Evolutionary conservation across 2,113 vertebrate genomes (phyloP).

Genomic region (Ginglymostoma cirratum): DNA sequence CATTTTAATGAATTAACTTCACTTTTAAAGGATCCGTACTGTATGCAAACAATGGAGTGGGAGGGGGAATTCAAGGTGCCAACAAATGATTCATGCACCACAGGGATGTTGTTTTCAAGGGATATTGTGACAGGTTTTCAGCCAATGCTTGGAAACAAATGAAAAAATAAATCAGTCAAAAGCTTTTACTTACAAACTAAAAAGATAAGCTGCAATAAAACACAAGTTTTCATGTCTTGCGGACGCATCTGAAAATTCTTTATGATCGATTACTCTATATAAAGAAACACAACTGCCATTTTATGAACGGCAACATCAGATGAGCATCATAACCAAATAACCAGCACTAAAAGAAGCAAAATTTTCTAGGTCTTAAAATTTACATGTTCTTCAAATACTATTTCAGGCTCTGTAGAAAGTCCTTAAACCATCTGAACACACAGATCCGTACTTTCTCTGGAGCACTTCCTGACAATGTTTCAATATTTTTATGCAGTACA

Average conservation of each 20-base stretch:
- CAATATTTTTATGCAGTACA: too few species aligned
- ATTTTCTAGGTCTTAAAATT: not conserved
- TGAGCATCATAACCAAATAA: not conserved
- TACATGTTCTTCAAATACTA: not conserved
- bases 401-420: not conserved
- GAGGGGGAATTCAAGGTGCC: not conserved
- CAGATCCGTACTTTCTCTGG: not conserved
- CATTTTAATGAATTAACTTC: not conserved
- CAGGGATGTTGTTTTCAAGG: not conserved
- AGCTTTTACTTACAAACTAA: not conserved
- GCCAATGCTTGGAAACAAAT: conserved; percentile 1
- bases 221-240: not conserved
- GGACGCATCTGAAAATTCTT: not conserved
- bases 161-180: conserved; percentile 1
- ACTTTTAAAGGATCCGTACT: not conserved
- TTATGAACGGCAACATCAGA: not conserved
- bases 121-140: not conserved
- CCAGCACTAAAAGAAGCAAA: not conserved
- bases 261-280: not conserved
- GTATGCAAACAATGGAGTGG: not conserved
- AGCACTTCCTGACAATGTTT: not conserved
- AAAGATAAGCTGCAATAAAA: not conserved
- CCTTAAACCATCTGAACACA: not conserved
- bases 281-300: not conserved
- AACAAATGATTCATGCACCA: not conserved